Conservation (phyloP, 1,140 invertebrate species). For the Wasmannia auropunctata region DNA sequence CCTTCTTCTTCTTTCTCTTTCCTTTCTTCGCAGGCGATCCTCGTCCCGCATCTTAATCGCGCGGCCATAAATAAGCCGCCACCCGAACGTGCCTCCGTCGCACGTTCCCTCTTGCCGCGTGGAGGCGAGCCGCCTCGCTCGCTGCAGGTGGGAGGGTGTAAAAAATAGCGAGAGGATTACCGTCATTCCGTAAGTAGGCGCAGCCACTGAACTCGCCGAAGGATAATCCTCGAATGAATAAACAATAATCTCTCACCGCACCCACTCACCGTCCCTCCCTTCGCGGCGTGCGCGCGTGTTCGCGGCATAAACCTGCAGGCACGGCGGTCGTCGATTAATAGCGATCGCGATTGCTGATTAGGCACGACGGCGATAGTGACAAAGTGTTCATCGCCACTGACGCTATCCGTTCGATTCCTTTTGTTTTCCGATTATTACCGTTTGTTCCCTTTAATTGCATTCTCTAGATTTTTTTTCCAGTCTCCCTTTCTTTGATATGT, state of each 20-base stretch:
- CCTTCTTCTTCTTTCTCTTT: not conserved
- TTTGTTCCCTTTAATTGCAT: not conserved
- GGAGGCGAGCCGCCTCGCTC: not conserved
- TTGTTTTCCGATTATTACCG: not conserved
- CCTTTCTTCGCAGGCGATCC: not conserved
- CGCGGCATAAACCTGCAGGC: constrained; percentile 22
- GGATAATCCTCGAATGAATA: constrained; percentile 82
- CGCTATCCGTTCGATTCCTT: not conserved
- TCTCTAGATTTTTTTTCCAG: not conserved
- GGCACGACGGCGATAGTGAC: not conserved
- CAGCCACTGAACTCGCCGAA: constrained; percentile 79
- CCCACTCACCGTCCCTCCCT: constrained; percentile 54
- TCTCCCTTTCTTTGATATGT: not conserved
- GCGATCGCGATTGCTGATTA: constrained; percentile 30
- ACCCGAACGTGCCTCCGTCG: constrained; percentile 25
- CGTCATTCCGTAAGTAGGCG: constrained; percentile 79
- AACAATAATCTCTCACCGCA: constrained; percentile 77
- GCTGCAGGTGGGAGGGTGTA: constrained; percentile 54
- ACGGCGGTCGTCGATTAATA: constrained; percentile 39
- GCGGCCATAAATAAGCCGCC: constrained; percentile 10
- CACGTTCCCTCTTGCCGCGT: not conserved
- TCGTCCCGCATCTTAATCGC: constrained; percentile 31
- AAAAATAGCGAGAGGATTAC: constrained; percentile 78
- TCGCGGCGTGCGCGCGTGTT: not conserved
- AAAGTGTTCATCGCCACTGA: not conserved